phyloP scores from a whole-genome alignment of 1,140 invertebrate species.

The Drosophila bipectinata region DNA sequence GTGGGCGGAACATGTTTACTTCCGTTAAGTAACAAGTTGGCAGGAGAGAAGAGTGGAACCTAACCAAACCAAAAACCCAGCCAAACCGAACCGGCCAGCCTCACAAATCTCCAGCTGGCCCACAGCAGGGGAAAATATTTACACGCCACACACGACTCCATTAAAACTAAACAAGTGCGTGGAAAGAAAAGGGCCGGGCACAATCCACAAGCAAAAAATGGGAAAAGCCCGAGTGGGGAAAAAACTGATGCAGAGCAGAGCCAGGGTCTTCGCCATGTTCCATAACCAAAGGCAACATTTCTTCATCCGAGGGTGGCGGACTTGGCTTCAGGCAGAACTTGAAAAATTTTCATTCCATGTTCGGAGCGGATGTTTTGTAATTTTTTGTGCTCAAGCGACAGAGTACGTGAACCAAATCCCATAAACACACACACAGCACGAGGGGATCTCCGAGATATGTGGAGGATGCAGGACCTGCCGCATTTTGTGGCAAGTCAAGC shows the following conservation, averaged over 20 bases:
- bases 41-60: conserved; percentile 3
- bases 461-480: conserved; percentile 23
- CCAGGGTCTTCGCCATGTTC: conserved; percentile 46
- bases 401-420: conserved; percentile 64
- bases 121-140: conserved; percentile 57
- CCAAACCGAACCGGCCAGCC: conserved; percentile 27
- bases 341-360: conserved; percentile 37
- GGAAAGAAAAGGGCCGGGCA: conserved; percentile 31
- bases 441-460: conserved; percentile 11
- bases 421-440: conserved; percentile 41
- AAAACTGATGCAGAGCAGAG: conserved; percentile 33
- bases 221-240: background rate
- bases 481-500: conserved; percentile 63
- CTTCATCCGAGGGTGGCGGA: conserved; percentile 25
- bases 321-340: conserved; percentile 4
- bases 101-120: conserved; percentile 42
- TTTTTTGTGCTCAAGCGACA: conserved; percentile 47
- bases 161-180: conserved; percentile 66
- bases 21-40: conserved; percentile 37
- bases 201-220: background rate
- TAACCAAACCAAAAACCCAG: conserved; percentile 29
- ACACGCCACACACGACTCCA: conserved; percentile 69
- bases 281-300: conserved; percentile 69
- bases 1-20: conserved; percentile 22
- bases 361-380: conserved; percentile 45